These are phyloP conservation scores for Trypoxylon attenuatum DNA, from an alignment of 2,888 invertebrate genomes.

Conservation along the genomic window DNA sequence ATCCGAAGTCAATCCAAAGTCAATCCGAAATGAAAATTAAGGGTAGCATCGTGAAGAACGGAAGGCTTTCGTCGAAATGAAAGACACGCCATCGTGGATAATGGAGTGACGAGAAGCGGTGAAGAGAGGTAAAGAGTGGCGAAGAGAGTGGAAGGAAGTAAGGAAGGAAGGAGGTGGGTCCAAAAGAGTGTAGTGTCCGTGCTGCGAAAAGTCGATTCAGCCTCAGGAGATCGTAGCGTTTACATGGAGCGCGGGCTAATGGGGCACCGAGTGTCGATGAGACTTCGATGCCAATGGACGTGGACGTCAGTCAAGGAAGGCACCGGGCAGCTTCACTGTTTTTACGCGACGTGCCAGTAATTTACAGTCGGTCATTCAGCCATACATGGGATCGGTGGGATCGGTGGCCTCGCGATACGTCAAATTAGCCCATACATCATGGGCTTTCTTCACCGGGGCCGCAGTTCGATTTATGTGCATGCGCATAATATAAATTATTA, in stretches of 20 bases:
- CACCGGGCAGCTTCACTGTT: constrained; percentile 56
- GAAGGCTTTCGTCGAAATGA: too few species aligned
- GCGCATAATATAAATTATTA: constrained; percentile 74
- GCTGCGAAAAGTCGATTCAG: constrained; percentile 40
- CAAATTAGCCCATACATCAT: constrained; percentile 74
- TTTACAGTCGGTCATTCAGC: constrained; percentile 73
- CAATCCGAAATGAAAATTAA: too few species aligned
- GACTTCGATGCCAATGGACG: constrained; percentile 64
- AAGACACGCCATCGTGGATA: too few species aligned
- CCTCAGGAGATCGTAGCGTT: too few species aligned
- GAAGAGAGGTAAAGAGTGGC: too few species aligned
- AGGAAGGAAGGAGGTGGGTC: too few species aligned
- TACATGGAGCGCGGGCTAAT: constrained; percentile 45
- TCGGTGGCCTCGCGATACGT: constrained; percentile 71
- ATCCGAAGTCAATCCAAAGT: too few species aligned
- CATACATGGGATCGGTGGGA: constrained; percentile 67
- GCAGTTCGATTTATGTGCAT: constrained; percentile 71
- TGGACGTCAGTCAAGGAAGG: constrained; percentile 59
- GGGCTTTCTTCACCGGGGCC: constrained; percentile 66
- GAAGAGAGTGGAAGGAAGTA: too few species aligned
- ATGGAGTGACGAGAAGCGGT: too few species aligned
- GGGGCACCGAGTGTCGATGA: constrained; percentile 67
- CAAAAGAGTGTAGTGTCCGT: too few species aligned
- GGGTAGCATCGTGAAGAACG: too few species aligned
- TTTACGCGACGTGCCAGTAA: constrained; percentile 71